Evolutionary conservation across 2,113 vertebrate species (phyloP).

Genomic region (Motacilla tschutschensis): DNA sequence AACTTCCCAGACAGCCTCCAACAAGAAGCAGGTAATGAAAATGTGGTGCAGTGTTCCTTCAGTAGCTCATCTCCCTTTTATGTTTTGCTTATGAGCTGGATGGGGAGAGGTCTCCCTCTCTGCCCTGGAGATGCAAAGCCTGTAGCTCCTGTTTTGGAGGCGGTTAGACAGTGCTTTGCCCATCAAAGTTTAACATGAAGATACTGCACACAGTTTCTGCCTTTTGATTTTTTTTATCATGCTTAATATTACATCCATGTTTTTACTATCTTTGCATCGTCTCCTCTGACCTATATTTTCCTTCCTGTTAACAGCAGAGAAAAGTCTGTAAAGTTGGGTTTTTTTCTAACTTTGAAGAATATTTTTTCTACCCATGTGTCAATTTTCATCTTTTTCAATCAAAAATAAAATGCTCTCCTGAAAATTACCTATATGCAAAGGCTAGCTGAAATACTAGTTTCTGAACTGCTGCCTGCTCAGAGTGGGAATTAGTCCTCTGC

Average conservation of each 20-base stretch:
- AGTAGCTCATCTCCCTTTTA: neutral
- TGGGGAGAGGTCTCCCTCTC: neutral
- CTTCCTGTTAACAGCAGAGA: neutral
- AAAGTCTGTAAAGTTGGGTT: neutral
- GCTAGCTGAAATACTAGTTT: neutral
- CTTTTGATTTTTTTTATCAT: neutral
- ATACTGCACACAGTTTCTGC: neutral
- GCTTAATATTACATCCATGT: neutral
- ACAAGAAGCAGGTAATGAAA: neutral
- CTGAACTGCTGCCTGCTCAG: neutral
- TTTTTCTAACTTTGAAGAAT: neutral
- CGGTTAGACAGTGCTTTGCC: neutral
- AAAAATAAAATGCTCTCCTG: neutral
- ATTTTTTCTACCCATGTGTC: neutral
- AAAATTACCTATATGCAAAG: neutral
- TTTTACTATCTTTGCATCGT: neutral
- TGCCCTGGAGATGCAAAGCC: neutral
- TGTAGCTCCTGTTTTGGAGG: neutral
- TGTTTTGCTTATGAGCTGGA: neutral
- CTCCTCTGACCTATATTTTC: neutral
- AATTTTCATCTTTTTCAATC: neutral
- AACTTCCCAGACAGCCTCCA: neutral
- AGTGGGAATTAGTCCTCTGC: neutral
- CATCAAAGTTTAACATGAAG: neutral
- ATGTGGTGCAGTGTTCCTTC: neutral